Base-by-base conservation (phyloP, 2,113 vertebrate species). In the Lonchura striata region DNA sequence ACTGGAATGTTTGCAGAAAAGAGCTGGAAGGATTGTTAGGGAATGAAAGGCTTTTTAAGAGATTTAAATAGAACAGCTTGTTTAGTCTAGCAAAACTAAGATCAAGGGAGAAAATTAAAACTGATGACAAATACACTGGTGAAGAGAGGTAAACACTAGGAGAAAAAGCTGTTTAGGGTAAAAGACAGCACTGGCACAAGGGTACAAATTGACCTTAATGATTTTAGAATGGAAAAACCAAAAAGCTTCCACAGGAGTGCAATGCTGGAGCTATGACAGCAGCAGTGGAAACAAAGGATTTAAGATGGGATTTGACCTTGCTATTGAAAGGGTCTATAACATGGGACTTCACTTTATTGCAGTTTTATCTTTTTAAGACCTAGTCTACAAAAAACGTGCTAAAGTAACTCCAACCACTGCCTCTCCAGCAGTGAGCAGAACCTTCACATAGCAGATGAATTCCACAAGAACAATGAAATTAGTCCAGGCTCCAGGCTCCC, bases 21-120 rank as follows among this genome's bases (percentile, higher is more conserved):
- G 59, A 81, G 76, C 11, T 93, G 72, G n/a, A 69, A 77, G 63
- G 23, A 76, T 93, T 5, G 4, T 57, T 77, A 90, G 16, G 39
- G 79, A 90, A 74, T 61, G 59, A 86, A 92, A 91, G 42, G 35
- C 28, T 27, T 92, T 90, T 87, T 54, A 80, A 69, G 64, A 95
- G 63, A 61, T 88, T 88, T 81, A 83, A 96, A 82, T 33, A 83
- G 46, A 82, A 59, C 24, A 72, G 70, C 61, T 85, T 96, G 92
- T 94, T 96, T 88, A 96, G 92, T 90, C 88, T 95, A 92, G 35
- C 11, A 88, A 90, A 88, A 86, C 47, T 49, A 83, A 74, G 52
- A 94, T 59, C 0, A 6, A 91, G 61, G 37, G 69, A 83, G 44
- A 90, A 93, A 86, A 94, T 60, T 7, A 84, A 64, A 82, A 57